phyloP scores from a whole-genome alignment of 2,797 vertebrate species.

The Tinamus major region DNA sequence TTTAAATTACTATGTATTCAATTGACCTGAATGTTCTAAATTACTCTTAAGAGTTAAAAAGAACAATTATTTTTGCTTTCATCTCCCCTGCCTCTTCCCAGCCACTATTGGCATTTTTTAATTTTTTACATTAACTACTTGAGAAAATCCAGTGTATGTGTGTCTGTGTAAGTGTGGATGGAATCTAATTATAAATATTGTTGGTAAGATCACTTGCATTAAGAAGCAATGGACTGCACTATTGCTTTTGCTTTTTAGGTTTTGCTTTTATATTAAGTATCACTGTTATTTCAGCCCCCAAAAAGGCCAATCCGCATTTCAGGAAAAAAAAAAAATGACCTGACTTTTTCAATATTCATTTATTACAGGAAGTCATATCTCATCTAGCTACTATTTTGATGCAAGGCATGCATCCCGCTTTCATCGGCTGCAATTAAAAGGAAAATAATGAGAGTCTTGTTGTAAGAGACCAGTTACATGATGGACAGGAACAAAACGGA shows the following conservation, averaged over 20 bases:
- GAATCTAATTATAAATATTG: neutral
- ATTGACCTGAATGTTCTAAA: neutral
- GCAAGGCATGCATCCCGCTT: neutral
- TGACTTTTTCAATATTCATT: neutral
- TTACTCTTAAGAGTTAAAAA: neutral
- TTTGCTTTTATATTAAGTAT: neutral
- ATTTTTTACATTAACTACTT: neutral
- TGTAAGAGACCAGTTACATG: neutral
- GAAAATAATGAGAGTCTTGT: neutral
- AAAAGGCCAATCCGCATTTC: neutral
- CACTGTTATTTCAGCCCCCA: neutral
- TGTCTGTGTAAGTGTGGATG: no score
- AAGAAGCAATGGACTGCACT: neutral
- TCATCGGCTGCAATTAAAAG: neutral
- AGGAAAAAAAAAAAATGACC: neutral
- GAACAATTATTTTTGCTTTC: neutral
- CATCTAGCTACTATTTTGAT: neutral
- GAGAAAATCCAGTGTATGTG: neutral
- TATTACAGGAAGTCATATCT: neutral
- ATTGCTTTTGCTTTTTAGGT: neutral
- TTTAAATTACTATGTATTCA: neutral
- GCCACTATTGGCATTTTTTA: neutral
- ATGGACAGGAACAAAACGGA: neutral
- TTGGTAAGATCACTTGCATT: neutral
- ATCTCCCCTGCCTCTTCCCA: neutral